Conservation (phyloP, 2,113 vertebrate genomes). For the Ammospiza caudacuta region DNA sequence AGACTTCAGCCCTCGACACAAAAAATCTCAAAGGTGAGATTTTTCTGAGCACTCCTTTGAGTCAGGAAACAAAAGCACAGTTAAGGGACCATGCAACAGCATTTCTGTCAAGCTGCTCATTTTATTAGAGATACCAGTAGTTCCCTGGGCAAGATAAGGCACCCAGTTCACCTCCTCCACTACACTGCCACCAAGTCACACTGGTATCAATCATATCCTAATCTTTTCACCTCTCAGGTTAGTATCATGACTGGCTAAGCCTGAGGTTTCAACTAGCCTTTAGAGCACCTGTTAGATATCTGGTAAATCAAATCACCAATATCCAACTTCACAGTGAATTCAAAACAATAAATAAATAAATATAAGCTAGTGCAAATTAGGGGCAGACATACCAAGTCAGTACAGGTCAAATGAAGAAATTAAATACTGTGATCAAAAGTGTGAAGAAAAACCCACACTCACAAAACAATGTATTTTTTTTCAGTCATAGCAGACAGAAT, state of each 20-base stretch:
- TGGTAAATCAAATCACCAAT: neutral
- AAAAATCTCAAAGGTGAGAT: neutral
- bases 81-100: neutral
- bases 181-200: neutral
- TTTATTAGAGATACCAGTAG: neutral
- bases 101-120: neutral
- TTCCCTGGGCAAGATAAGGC: neutral
- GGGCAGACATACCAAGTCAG: neutral
- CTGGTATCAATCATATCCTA: neutral
- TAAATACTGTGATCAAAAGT: constrained; percentile 49
- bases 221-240: neutral
- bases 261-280: neutral
- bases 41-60: neutral
- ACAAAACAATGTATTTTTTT: constrained; percentile 47
- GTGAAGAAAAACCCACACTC: neutral
- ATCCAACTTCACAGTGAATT: neutral
- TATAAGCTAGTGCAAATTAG: neutral
- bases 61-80: neutral
- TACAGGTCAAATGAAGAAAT: neutral
- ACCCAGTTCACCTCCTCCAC: neutral
- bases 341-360: constrained; percentile 3
- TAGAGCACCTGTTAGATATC: neutral
- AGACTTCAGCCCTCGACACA: neutral
- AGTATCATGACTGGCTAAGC: neutral
- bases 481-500: constrained; percentile 58